Conservation (phyloP, 1,140 invertebrate genomes). For the Drosophila funebris region DNA sequence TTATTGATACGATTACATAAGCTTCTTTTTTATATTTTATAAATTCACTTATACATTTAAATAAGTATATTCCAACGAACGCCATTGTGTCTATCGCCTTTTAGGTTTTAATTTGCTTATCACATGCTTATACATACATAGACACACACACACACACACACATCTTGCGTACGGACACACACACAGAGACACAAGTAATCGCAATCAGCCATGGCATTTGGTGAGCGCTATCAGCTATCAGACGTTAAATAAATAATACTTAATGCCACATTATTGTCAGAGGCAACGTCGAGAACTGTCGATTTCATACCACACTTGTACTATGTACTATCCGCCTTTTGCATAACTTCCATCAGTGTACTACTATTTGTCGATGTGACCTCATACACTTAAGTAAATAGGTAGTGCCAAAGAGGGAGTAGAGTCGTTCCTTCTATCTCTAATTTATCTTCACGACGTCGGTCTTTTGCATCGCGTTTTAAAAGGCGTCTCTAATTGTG, state of each 20-base stretch:
- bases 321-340: background rate
- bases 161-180: background rate
- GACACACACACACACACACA: constrained; percentile 18
- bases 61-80: constrained; percentile 10
- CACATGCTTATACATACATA: constrained; percentile 21
- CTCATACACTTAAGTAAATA: constrained; percentile 9
- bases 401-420: background rate
- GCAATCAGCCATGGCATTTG: constrained; percentile 43
- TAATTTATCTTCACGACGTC: background rate
- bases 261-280: constrained; percentile 77
- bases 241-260: constrained; percentile 71
- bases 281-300: constrained; percentile 61
- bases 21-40: background rate
- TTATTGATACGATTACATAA: constrained; percentile 20
- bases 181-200: constrained; percentile 33
- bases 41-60: background rate
- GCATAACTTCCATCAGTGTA: constrained; percentile 27
- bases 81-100: constrained; percentile 68
- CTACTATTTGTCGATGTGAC: constrained; percentile 17
- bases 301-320: constrained; percentile 29
- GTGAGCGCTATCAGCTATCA: constrained; percentile 71
- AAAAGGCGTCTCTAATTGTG: constrained; percentile 6
- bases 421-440: background rate
- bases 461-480: background rate
- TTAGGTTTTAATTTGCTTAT: constrained; percentile 77